Percentiles rank a stretch among this genome's conserved stretches.
Conservation (phyloP, 2,797 vertebrate genomes). For the Denticeps clupeoides region DNA sequence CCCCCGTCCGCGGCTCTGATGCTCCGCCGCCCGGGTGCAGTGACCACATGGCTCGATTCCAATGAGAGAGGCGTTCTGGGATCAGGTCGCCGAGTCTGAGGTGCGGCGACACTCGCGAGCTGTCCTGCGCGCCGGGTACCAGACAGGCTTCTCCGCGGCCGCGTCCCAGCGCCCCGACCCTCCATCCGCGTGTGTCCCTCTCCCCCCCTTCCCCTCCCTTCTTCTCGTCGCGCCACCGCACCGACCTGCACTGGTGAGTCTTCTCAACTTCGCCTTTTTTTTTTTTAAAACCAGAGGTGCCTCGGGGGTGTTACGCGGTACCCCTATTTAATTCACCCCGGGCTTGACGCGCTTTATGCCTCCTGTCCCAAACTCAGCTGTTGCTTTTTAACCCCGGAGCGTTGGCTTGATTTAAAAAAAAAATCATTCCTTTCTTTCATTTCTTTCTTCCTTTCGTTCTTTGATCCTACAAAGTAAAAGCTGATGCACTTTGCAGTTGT, state of each 20-base stretch:
- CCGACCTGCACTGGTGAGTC: conserved; percentile 38
- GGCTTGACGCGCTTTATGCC: background rate
- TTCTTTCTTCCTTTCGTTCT: background rate
- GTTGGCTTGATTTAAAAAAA: no score
- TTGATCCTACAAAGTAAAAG: background rate
- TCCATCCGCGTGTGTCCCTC: no score
- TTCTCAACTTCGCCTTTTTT: conserved; percentile 29
- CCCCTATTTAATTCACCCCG: conserved; percentile 10
- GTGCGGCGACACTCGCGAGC: conserved; percentile 65
- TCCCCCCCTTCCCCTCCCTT: no score
- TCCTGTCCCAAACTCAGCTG: background rate
- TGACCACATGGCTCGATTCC: conserved; percentile 55
- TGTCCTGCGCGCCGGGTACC: conserved; percentile 49
- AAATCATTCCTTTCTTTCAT: no score
- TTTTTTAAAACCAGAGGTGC: conserved; percentile 31
- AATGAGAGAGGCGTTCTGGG: conserved; percentile 65
- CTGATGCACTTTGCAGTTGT: background rate
- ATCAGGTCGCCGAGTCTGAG: conserved; percentile 50
- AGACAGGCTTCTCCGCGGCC: no score
- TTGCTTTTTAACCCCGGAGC: background rate
- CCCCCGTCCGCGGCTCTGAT: no score
- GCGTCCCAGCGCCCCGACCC: conserved; percentile 39
- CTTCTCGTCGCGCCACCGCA: conserved; percentile 40
- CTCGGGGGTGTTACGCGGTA: conserved; percentile 17
- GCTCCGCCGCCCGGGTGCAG: conserved; percentile 18